Evolutionary conservation across 2,797 vertebrate genomes (phyloP), one percentile per base, ranked within the genome.

Genomic region (Acomys russatus): DNA sequence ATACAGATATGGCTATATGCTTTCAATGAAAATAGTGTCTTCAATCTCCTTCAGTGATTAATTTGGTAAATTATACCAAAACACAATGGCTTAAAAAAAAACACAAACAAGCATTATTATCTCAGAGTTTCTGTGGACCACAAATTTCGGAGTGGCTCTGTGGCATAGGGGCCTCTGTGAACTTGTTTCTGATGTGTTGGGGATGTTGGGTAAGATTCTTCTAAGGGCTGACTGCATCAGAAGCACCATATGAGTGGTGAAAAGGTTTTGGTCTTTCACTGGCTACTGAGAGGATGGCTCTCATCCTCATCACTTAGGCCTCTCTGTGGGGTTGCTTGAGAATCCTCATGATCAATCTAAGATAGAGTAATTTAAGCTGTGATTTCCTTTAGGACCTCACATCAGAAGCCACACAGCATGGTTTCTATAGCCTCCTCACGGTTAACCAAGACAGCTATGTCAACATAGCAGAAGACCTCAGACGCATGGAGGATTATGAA

Each of bases 1-100:
- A 73, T 70, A 84, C 38, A 15, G 83, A 70, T 22, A 9, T n/a
- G 68, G 54, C 38, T 88, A 33, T 44, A 35, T 86, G 82, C 44
- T 89, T 96, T 95, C 64, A 74, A 88, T 91, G 89, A 86, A 97
- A 96, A 82, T n/a, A 25, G 51, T 94, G 93, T 92, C 49, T 95
- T 88, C 66, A 92, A 82, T 80, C 51, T 94, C 92, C 92, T 92
- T 9, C 61, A 82, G 61, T 77, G 88, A 93, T 56, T 84, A 28
- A 80, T 66, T 92, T 93, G 64, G 33, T 30, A 90, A 88, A 78
- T 95, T 6, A 92, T 38, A 38, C 3, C 70, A n/a, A 96, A 91
- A 79, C 14, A 59, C 49, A 78, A 63, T 38, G 20, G 12, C 17
- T 92, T 66, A 68, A 22, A 84, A 83, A 64, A 83, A 3, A 7